These are phyloP conservation scores for Prostheceraeus crozeri DNA, from an alignment of 2,888 invertebrate species.

Conservation along the genomic window DNA sequence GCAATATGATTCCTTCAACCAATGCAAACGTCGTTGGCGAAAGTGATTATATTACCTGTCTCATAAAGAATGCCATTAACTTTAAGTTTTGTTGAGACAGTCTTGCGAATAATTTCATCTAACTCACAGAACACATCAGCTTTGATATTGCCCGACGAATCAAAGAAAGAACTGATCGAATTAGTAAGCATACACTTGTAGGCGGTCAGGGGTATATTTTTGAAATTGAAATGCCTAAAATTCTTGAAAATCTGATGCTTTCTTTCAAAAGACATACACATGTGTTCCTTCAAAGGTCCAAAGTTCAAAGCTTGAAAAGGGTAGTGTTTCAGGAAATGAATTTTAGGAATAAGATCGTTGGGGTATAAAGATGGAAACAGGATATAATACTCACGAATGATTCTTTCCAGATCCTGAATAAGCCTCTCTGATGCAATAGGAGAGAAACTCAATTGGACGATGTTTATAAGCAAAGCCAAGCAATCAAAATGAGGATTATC, in stretches of 20 bases:
- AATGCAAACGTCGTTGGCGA: too few species aligned
- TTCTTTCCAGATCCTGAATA: background rate
- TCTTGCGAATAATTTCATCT: too few species aligned
- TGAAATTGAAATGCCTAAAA: constrained; percentile 17
- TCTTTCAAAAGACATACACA: background rate
- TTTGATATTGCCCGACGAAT: too few species aligned
- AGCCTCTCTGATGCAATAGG: background rate
- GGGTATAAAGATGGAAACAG: background rate
- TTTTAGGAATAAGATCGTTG: background rate
- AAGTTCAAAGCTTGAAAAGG: background rate
- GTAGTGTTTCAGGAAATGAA: constrained; percentile 2
- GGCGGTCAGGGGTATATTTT: background rate
- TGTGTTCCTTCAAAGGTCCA: background rate
- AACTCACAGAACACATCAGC: too few species aligned
- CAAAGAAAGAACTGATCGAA: too few species aligned
- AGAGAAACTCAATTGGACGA: background rate
- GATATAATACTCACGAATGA: background rate
- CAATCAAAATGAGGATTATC: background rate
- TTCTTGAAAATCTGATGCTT: constrained; percentile 5
- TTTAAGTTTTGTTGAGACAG: too few species aligned
- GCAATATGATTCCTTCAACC: too few species aligned
- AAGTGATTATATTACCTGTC: too few species aligned
- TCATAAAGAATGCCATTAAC: too few species aligned
- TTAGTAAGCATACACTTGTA: background rate
- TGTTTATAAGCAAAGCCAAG: background rate